Conservation (phyloP, 2,888 invertebrate genomes). For the Panorpa germanica region DNA sequence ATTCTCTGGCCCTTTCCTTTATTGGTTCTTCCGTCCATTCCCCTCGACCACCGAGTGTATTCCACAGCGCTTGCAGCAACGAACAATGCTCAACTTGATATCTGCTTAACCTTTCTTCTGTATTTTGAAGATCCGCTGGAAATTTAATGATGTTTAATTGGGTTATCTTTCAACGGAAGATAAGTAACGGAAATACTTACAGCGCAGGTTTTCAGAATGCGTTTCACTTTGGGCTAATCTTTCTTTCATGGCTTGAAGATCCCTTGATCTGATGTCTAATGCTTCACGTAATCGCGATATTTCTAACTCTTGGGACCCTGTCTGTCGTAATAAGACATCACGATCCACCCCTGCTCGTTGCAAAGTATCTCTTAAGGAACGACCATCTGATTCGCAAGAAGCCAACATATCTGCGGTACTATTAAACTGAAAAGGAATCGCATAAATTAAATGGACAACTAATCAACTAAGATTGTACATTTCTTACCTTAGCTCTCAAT, state of each 20-base stretch:
- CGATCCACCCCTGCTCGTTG: slow-evolving; percentile 47
- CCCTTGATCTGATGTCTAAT: no score
- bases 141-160: no score
- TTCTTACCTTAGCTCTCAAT: slow-evolving; percentile 33
- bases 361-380: slow-evolving; percentile 43
- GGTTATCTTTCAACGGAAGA: no score
- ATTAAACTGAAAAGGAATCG: slow-evolving; percentile 25
- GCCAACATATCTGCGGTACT: slow-evolving; percentile 38
- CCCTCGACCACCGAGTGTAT: no score
- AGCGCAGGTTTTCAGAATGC: slow-evolving; percentile 31
- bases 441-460: no score
- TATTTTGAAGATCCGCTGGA: no score
- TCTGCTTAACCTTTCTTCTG: no score
- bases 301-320: slow-evolving; percentile 49
- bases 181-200: no score
- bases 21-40: slow-evolving; percentile 62
- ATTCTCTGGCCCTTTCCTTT: slow-evolving; percentile 60
- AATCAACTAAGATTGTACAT: no score
- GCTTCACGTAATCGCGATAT: slow-evolving; percentile 49
- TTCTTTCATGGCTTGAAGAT: slow-evolving; percentile 50
- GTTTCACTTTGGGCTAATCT: slow-evolving; percentile 56
- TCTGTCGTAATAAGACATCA: slow-evolving; percentile 55
- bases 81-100: no score
- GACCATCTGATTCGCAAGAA: slow-evolving; percentile 41
- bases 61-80: no score